These are phyloP conservation scores for Bubo blakistoni DNA, from an alignment of 2,113 vertebrate genomes.

Conservation along the genomic window DNA sequence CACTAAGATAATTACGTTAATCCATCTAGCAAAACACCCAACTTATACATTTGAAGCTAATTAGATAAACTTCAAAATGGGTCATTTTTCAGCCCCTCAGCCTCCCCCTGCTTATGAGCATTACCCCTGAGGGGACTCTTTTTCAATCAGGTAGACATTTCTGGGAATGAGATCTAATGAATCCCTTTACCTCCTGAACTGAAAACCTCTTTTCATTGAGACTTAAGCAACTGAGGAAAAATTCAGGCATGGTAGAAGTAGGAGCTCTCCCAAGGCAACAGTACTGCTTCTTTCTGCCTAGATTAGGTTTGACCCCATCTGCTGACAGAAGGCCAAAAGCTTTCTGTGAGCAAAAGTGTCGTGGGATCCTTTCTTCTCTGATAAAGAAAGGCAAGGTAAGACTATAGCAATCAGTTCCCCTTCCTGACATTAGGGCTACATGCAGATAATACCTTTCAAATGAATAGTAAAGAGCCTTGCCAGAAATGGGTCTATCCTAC, in stretches of 20 bases:
- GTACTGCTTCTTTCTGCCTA: neutral
- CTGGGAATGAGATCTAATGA: constrained; percentile 58
- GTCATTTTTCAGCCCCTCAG: constrained; percentile 63
- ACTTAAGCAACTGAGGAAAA: constrained; percentile 25
- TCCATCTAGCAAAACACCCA: constrained; percentile 64
- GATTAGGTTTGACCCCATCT: neutral
- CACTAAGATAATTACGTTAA: constrained; percentile 50
- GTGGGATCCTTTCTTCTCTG: neutral
- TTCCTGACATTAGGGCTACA: neutral
- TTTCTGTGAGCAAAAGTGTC: neutral
- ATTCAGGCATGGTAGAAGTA: neutral
- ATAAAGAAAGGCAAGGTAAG: neutral
- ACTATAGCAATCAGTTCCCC: neutral
- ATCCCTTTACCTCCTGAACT: constrained; percentile 52
- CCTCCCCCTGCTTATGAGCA: constrained; percentile 22
- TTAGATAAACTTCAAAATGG: constrained; percentile 67
- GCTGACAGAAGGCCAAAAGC: neutral
- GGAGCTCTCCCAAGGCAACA: constrained; percentile 16
- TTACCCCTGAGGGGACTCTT: constrained; percentile 57
- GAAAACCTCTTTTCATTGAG: constrained; percentile 46
- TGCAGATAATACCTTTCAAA: neutral
- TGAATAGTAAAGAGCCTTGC: neutral
- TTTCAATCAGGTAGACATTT: constrained; percentile 62
- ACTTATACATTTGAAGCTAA: constrained; percentile 59
- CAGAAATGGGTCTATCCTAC: neutral